Base-by-base conservation (phyloP, 2,113 vertebrate species). In the Tetraodon nigroviridis region DNA sequence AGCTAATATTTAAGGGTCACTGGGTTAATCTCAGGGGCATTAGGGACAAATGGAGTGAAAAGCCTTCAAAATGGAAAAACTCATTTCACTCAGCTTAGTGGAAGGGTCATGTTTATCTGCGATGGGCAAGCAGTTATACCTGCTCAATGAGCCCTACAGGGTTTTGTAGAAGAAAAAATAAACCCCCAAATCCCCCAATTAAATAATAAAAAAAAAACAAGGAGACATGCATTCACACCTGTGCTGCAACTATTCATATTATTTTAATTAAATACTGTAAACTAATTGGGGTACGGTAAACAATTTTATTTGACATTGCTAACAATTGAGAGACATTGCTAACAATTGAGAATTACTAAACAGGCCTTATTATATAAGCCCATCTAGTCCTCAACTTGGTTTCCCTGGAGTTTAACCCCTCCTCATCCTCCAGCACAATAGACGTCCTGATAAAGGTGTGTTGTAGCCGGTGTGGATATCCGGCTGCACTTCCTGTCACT, bases 1-100 rank as follows among this genome's bases (percentile, higher is more conserved):
- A 79, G 69, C 80, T 83, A 76, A 87, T 73, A 80, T 82, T 74
- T 80, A n/a, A 50, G 61, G 85, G 76, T 85, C 85, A 75, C 12
- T n/a, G 32, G 81, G 84, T 87, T 85, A 84, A 82, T 82, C 84
- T 83, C 55, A 22, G 42, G 67, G 67, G 79, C 66, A 69, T 79
- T 70, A 72, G 41, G 55, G 44, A 61, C 63, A 70, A 53, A 32
- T 64, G 58, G 51, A 76, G 57, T 19, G 60, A 64, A 71, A 81
- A 78, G 21, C 55, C 69, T 61, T 68, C 54, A 16, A 14, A 79
- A 85, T 83, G 75, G 66, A 78, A 83, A 85, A 84, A 83, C 65
- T 77, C 59, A 76, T 84, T 86, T 67, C 62, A 27, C 60, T 67
- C 56, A 51, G 51, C 21, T 24, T 52, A 59, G 67, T 44, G 48